Evolutionary conservation across 2,113 vertebrate genomes (phyloP).

Genomic region (Cettia cetti): DNA sequence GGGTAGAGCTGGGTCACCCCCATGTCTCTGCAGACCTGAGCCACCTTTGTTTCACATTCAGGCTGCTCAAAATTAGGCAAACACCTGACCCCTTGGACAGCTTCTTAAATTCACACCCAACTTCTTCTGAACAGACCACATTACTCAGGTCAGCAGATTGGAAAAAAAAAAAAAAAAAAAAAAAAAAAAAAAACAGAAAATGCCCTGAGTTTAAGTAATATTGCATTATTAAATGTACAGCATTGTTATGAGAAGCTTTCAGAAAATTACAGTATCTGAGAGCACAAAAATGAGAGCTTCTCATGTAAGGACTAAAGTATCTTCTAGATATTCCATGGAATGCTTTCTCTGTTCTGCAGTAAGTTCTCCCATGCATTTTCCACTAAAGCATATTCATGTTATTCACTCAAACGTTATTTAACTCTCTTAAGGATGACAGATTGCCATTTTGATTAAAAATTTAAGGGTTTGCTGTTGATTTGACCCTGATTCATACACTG

Average conservation of each 20-base stretch:
- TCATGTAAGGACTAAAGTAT: not conserved
- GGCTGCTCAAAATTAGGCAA: not conserved
- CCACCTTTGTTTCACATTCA: not conserved
- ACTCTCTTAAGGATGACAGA: constrained; percentile 13
- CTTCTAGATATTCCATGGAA: not conserved
- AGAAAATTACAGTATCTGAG: not conserved
- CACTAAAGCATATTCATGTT: not conserved
- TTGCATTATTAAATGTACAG: not conserved
- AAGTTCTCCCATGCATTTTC: constrained; percentile 5
- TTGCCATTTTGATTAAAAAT: constrained; percentile 49
- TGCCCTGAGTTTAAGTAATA: not conserved
- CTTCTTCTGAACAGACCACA: not conserved
- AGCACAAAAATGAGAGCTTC: not conserved
- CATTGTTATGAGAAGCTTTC: not conserved
- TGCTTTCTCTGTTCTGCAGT: not conserved
- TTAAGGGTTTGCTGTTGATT: constrained; percentile 18
- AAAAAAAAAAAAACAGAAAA: not conserved
- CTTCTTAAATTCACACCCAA: not conserved
- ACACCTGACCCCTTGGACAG: not conserved
- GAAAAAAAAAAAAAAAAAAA: not conserved
- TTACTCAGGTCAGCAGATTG: not conserved
- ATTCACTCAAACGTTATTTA: not conserved
- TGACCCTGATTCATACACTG: constrained; percentile 40
- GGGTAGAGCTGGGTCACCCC: not conserved
- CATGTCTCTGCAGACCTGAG: not conserved